Evolutionary conservation across 2,888 invertebrate genomes (phyloP).

Genomic region (Leucoptera coffeella): DNA sequence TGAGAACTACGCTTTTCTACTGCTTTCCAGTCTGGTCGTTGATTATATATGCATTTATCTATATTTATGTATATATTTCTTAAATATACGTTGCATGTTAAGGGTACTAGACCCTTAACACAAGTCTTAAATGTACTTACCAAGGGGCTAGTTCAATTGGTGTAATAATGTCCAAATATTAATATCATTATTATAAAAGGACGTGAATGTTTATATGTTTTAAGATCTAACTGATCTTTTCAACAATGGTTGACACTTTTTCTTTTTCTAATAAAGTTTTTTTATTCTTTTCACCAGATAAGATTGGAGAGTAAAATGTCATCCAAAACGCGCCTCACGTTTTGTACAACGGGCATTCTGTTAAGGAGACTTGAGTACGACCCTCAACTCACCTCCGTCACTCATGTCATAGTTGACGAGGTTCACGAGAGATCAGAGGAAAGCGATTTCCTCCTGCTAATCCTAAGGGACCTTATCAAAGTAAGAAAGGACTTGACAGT

Average conservation of each 20-base stretch:
- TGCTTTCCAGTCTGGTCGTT: no score
- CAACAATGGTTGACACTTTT: no score
- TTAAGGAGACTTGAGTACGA: slow-evolving; percentile 78
- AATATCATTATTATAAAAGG: no score
- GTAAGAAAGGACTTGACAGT: slow-evolving; percentile 71
- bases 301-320: slow-evolving; percentile 74
- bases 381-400: slow-evolving; percentile 65
- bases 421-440: slow-evolving; percentile 90
- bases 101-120: no score
- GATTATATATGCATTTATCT: no score
- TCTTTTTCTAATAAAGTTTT: not conserved
- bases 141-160: no score
- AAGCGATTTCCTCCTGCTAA: slow-evolving; percentile 82
- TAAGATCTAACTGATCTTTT: not conserved
- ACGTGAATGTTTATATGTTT: not conserved
- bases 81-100: no score
- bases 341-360: slow-evolving; percentile 91
- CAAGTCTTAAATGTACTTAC: no score
- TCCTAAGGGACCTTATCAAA: slow-evolving; percentile 69
- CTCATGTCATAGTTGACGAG: slow-evolving; percentile 85
- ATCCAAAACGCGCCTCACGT: slow-evolving; percentile 72
- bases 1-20: no score
- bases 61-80: no score
- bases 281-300: slow-evolving; percentile 53
- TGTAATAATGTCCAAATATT: no score